Base-by-base conservation (phyloP, 2,113 vertebrate genomes). In the Clarias magur region DNA sequence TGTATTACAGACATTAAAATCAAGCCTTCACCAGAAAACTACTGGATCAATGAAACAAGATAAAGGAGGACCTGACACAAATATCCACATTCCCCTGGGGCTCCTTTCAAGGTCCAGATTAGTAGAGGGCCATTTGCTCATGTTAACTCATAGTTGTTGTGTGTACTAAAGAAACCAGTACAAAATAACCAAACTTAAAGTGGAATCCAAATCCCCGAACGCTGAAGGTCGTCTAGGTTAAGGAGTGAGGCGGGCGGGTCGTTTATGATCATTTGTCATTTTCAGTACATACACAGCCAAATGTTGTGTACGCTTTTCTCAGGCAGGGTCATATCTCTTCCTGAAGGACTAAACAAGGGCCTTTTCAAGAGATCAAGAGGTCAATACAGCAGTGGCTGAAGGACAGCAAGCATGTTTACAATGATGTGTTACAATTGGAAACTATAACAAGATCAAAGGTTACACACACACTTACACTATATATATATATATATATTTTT, bases 21-120 rank as follows among this genome's bases (percentile, higher is more conserved):
- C 34, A 68, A 76, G 34, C 54, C 75, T 63, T 82, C 65, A 70
- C n/a, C 68, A 86, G 65, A 48, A 80, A 80, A 73, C 56, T 65
- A 17, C 48, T 59, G 54, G 68, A 91, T 90, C 90, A 91, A 90
- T 90, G 85, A 86, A 81, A 70, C 63, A 48, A 60, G 85, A 85
- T 76, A 79, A 88, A 88, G 76, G 62, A 79, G 17, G 75, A 27
- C 63, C 42, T 86, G 85, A 88, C 85, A 88, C 79, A 60, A 81
- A 85, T 54, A 75, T 83, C 76, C 60, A 73, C 87, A 23, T 30
- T 82, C 87, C 87, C 88, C n/a, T 6, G 79, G 73, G 85, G 70
- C 27, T 78, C 57, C 88, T 79, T 89, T 80, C 85, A 88, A 89
- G 87, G 86, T 84, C 67, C 56, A 88, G 85, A 91, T 89, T 85